phyloP scores from a whole-genome alignment of 2,888 invertebrate genomes.

The Rotaria macrura region DNA sequence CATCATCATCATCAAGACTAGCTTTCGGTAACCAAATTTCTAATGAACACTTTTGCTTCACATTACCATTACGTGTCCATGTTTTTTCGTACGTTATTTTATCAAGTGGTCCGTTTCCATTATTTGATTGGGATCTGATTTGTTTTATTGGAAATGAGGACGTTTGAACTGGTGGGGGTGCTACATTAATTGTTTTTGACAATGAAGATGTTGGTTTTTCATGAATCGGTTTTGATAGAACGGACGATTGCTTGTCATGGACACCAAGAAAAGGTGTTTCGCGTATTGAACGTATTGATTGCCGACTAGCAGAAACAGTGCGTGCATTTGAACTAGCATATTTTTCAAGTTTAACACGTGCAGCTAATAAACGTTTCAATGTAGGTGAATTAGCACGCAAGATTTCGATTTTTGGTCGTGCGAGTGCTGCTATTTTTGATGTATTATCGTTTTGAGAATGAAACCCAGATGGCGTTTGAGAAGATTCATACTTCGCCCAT shows the following conservation, averaged over 20 bases:
- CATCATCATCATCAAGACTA: background rate
- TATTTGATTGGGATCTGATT: background rate
- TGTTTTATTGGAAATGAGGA: background rate
- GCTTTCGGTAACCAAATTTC: background rate
- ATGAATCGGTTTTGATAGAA: too few species aligned
- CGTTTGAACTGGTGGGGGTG: too few species aligned
- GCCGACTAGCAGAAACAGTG: background rate
- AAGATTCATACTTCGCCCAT: background rate
- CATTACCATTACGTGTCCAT: background rate
- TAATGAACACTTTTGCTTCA: background rate
- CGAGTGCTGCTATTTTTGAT: background rate
- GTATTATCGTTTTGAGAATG: background rate
- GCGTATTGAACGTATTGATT: too few species aligned
- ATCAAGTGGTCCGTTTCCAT: too few species aligned
- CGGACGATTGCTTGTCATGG: too few species aligned
- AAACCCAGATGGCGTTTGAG: background rate
- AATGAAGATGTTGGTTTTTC: too few species aligned
- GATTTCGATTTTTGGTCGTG: background rate
- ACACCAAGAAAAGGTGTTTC: too few species aligned
- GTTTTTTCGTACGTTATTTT: background rate
- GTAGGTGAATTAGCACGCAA: background rate
- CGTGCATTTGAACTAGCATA: background rate
- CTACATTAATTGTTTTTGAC: too few species aligned
- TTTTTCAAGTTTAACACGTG: background rate
- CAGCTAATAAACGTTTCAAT: background rate